Conservation (phyloP, 2,888 invertebrate genomes). For the Zhengitettix transpicula region DNA sequence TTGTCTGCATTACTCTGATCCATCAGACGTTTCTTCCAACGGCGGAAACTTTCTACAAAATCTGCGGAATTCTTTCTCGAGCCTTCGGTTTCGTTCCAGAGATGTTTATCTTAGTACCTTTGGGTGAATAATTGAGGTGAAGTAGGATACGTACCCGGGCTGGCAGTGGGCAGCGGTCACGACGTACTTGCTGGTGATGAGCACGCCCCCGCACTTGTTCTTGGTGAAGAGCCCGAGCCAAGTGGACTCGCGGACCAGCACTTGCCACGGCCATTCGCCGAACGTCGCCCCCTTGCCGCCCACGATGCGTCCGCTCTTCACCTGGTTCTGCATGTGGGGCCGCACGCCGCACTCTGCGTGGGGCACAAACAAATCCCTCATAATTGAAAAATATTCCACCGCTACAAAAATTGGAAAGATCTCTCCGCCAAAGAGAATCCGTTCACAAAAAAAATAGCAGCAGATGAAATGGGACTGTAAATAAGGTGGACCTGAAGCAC, state of each 20-base stretch:
- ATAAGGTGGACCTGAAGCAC: too few relatives aligned
- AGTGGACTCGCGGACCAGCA: slow-evolving; percentile 76
- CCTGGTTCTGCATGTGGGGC: slow-evolving; percentile 39
- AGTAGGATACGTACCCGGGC: slow-evolving; percentile 68
- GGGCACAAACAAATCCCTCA: not conserved
- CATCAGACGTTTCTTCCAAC: too few relatives aligned
- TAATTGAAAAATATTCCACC: too few relatives aligned
- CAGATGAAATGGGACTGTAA: too few relatives aligned
- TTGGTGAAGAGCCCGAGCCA: slow-evolving; percentile 89
- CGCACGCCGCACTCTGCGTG: slow-evolving; percentile 79
- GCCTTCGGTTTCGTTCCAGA: too few relatives aligned
- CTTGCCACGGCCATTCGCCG: slow-evolving; percentile 89
- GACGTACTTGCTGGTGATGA: slow-evolving; percentile 74
- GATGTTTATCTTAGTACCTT: too few relatives aligned
- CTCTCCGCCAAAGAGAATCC: too few relatives aligned
- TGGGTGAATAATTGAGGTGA: not conserved
- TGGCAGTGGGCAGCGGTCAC: slow-evolving; percentile 91
- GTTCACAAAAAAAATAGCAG: too few relatives aligned
- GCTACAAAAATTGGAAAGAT: too few relatives aligned
- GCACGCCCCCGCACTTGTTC: slow-evolving; percentile 87
- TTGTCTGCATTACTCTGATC: too few relatives aligned
- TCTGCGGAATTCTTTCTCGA: too few relatives aligned
- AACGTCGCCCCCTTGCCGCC: slow-evolving; percentile 76
- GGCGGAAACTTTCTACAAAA: too few relatives aligned
- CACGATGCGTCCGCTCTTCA: slow-evolving; percentile 62